Evolutionary conservation across 2,113 vertebrate genomes (phyloP).

Genomic region (Cichladusa arquata): DNA sequence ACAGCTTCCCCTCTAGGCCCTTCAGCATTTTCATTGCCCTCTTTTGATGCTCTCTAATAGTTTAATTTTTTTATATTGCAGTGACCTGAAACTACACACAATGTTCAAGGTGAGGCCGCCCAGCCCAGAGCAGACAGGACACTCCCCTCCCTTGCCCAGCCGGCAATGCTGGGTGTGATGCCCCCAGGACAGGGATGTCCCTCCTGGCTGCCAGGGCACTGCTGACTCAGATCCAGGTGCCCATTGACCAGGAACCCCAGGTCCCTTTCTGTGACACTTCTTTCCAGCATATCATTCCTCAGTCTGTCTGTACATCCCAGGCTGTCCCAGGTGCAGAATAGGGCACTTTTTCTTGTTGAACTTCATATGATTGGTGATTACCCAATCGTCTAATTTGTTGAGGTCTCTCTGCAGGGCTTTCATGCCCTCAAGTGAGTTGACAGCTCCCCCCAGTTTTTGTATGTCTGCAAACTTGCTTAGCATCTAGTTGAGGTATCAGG

Average conservation of each 20-base stretch:
- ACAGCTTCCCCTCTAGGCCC: background rate
- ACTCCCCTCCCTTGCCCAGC: too few species aligned
- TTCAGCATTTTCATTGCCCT: background rate
- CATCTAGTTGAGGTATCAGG: background rate
- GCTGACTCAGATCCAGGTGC: background rate
- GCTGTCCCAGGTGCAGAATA: background rate
- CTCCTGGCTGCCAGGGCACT: background rate
- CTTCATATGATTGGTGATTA: background rate
- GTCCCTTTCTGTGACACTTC: background rate
- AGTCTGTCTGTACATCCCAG: background rate
- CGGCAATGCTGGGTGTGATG: background rate
- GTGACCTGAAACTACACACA: background rate
- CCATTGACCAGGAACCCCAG: background rate
- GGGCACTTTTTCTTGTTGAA: background rate
- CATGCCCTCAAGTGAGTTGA: fast-evolving
- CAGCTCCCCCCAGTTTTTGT: background rate
- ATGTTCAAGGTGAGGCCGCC: background rate
- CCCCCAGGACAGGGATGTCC: background rate
- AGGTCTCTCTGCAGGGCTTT: background rate
- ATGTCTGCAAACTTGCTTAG: background rate
- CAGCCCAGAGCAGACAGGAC: background rate
- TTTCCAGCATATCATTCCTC: background rate
- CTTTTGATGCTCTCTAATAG: background rate
- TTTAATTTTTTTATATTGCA: background rate
- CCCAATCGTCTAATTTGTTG: background rate